phyloP scores from a whole-genome alignment of 2,113 vertebrate genomes.

The Plestiodon gilberti region DNA sequence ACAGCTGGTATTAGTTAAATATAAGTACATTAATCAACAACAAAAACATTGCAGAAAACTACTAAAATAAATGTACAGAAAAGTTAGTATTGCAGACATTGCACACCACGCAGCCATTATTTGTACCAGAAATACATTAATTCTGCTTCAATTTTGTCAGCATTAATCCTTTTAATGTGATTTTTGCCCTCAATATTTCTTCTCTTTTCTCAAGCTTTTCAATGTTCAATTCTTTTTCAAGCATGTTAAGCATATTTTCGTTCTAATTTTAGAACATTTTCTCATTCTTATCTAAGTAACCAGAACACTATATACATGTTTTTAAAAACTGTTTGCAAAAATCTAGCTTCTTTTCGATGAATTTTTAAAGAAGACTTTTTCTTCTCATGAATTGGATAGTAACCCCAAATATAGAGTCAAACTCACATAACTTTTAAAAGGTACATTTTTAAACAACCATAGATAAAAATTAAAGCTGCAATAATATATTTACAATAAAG shows the following conservation, averaged over 20 bases:
- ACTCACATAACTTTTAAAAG: background rate
- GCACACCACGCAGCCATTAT: background rate
- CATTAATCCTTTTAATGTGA: background rate
- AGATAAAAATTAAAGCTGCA: background rate
- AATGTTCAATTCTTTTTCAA: background rate
- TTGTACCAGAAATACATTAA: background rate
- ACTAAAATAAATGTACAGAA: background rate
- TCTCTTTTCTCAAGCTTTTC: background rate
- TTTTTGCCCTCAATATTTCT: conserved; percentile 8
- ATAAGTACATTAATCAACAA: background rate
- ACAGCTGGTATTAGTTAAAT: background rate
- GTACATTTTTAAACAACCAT: background rate
- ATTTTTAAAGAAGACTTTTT: background rate
- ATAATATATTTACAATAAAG: background rate
- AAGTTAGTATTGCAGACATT: background rate
- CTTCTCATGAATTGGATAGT: background rate
- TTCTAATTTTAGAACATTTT: background rate
- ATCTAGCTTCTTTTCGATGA: background rate
- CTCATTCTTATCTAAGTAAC: background rate
- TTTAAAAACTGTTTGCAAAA: background rate
- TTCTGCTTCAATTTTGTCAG: background rate
- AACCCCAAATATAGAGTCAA: background rate
- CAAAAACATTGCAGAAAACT: background rate
- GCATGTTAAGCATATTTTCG: background rate
- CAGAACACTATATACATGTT: background rate